Evolutionary conservation across 1,140 invertebrate genomes (phyloP).

Genomic region (Drosophila azteca): DNA sequence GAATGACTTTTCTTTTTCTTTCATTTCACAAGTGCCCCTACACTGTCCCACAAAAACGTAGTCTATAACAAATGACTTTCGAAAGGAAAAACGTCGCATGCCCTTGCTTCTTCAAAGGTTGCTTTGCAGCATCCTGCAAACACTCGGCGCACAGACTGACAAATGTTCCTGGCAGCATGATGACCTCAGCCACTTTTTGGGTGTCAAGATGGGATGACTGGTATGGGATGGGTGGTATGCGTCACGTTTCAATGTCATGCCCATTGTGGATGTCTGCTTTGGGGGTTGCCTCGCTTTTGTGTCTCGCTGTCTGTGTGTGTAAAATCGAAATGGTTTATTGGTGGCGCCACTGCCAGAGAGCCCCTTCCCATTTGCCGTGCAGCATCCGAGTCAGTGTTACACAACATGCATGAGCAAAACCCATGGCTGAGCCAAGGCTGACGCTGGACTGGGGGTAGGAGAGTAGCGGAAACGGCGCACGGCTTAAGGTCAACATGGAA

Average conservation of each 20-base stretch:
- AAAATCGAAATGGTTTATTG: slow-evolving; percentile 74
- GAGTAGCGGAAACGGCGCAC: background rate
- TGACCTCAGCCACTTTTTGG: slow-evolving; percentile 52
- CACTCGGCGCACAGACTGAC: background rate
- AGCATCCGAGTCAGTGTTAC: slow-evolving; percentile 69
- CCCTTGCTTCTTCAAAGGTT: slow-evolving; percentile 1
- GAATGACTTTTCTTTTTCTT: slow-evolving; percentile 7
- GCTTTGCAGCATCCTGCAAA: slow-evolving; percentile 26
- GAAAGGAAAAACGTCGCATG: slow-evolving; percentile 9
- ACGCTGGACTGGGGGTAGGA: background rate
- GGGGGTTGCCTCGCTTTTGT: slow-evolving; percentile 19
- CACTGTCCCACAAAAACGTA: background rate
- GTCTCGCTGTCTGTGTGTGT: slow-evolving; percentile 39
- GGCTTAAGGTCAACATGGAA: slow-evolving; percentile 64
- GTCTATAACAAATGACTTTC: background rate
- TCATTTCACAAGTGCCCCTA: background rate
- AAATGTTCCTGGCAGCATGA: slow-evolving; percentile 41
- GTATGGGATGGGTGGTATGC: slow-evolving; percentile 48
- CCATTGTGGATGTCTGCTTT: slow-evolving; percentile 24
- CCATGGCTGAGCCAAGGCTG: slow-evolving; percentile 55
- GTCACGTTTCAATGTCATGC: slow-evolving; percentile 76
- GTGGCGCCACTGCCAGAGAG: slow-evolving; percentile 33
- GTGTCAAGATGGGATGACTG: slow-evolving; percentile 13
- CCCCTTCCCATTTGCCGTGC: slow-evolving; percentile 20
- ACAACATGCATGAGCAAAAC: slow-evolving; percentile 65